Evolutionary conservation across 2,888 invertebrate species (phyloP).

Genomic region (Belgica antarctica): DNA sequence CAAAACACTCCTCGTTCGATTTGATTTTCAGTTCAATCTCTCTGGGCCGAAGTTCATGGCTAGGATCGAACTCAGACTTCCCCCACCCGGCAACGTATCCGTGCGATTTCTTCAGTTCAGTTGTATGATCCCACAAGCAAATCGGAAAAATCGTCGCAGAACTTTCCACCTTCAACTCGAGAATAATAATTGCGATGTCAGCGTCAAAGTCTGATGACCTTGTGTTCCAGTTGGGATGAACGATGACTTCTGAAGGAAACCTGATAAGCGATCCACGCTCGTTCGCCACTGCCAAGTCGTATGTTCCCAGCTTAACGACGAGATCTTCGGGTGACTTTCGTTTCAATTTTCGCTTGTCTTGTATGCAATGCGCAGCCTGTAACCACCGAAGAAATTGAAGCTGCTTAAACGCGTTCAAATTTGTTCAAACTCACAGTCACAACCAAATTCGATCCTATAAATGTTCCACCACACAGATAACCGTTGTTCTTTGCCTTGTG

Average conservation of each 20-base stretch:
- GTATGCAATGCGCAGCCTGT: slow-evolving; percentile 28
- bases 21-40: slow-evolving; percentile 15
- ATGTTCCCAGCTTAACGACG: slow-evolving; percentile 15
- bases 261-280: neutral
- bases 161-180: neutral
- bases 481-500: neutral
- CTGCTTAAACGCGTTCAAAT: too few species aligned
- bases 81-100: slow-evolving; percentile 19
- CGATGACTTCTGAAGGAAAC: neutral
- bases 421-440: too few species aligned
- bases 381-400: too few species aligned
- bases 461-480: slow-evolving; percentile 23
- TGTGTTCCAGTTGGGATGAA: slow-evolving; percentile 37
- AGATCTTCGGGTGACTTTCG: neutral
- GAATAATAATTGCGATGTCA: slow-evolving; percentile 26
- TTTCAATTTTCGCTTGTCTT: neutral
- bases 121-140: neutral
- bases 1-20: slow-evolving; percentile 13
- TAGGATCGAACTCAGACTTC: neutral
- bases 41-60: neutral
- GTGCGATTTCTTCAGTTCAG: neutral
- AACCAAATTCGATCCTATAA: neutral
- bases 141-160: slow-evolving; percentile 10
- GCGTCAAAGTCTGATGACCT: neutral
- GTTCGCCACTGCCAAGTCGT: neutral